Conservation (phyloP, 2,797 vertebrate genomes). For the Tiaroga cobitis region DNA sequence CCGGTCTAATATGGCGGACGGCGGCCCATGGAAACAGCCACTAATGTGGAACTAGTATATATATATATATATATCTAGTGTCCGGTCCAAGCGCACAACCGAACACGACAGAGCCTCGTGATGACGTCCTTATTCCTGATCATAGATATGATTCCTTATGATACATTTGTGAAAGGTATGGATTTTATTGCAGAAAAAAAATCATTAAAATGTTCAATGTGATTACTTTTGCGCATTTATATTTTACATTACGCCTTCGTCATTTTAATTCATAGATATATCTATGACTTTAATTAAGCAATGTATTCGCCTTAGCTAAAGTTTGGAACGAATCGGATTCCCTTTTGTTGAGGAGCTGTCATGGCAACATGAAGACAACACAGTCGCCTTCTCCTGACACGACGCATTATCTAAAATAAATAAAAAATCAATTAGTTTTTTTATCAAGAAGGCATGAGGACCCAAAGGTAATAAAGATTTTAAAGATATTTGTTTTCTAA, state of each 20-base stretch:
- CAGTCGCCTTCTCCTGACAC: neutral
- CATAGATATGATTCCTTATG: too few species aligned
- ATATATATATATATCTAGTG: too few species aligned
- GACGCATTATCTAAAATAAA: neutral
- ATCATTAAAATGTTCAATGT: neutral
- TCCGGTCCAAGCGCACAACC: neutral
- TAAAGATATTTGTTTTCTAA: neutral
- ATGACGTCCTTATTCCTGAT: neutral
- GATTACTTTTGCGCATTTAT: neutral
- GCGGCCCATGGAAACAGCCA: too few species aligned
- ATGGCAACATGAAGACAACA: constrained; percentile 42
- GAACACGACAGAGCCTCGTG: neutral
- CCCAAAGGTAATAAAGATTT: constrained; percentile 18
- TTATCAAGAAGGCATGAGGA: neutral
- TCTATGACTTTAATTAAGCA: neutral
- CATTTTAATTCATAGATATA: too few species aligned
- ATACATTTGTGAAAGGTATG: neutral
- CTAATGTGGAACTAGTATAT: too few species aligned
- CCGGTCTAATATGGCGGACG: too few species aligned
- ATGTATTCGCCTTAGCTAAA: neutral
- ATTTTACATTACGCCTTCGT: neutral
- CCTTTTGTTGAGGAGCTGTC: constrained; percentile 1
- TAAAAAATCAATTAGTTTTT: neutral
- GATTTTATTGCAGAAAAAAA: neutral
- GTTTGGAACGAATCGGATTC: neutral